Percentiles rank a stretch among this genome's conserved stretches.
phyloP scores from a whole-genome alignment of 2,888 invertebrate genomes.

The Blastobasis adustella region DNA sequence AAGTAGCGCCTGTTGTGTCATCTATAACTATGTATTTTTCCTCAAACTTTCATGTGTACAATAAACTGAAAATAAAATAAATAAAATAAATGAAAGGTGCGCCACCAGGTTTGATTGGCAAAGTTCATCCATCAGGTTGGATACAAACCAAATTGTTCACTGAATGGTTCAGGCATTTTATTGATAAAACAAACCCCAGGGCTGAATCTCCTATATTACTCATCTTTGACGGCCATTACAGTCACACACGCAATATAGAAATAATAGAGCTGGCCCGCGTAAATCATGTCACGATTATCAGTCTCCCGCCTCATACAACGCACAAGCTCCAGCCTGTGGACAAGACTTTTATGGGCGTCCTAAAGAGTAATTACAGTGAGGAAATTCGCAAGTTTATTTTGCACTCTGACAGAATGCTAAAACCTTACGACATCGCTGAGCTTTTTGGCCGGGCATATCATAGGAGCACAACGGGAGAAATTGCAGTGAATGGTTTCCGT shows the following conservation, averaged over 20 bases:
- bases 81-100: conserved; percentile 14
- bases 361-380: conserved; percentile 24
- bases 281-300: conserved; percentile 9
- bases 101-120: conserved; percentile 7
- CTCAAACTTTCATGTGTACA: too few relatives aligned
- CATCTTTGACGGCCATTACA: conserved; percentile 12
- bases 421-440: conserved; percentile 13
- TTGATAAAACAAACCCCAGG: conserved; percentile 7
- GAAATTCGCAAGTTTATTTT: conserved; percentile 20
- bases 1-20: too few relatives aligned
- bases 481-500: conserved; percentile 16
- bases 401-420: conserved; percentile 8
- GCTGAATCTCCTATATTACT: conserved; percentile 11
- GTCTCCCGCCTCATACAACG: conserved; percentile 13
- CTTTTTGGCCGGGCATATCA: conserved; percentile 16
- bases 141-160: conserved; percentile 16
- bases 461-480: conserved; percentile 10
- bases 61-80: too few relatives aligned
- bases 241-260: conserved; percentile 10
- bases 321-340: conserved; percentile 16
- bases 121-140: conserved; percentile 14
- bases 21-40: too few relatives aligned
- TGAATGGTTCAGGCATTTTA: conserved; percentile 11
- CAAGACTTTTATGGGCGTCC: conserved; percentile 12
- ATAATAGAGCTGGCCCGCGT: conserved; percentile 9